phyloP scores from a whole-genome alignment of 2,797 vertebrate genomes.

The Moxostoma hubbsi region DNA sequence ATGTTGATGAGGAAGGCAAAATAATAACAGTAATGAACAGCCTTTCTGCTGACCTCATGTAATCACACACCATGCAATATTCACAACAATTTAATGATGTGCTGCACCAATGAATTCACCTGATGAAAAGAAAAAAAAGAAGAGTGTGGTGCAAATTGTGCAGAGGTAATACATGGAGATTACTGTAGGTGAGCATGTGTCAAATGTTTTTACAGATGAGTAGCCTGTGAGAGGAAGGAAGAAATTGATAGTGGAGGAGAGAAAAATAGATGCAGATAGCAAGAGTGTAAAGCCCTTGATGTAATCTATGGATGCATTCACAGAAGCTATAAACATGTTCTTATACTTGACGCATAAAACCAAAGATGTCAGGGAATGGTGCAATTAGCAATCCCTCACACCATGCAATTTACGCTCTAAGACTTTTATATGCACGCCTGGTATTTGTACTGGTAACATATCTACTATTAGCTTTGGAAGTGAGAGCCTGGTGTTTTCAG shows the following conservation, averaged over 20 bases:
- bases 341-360: constrained; percentile 23
- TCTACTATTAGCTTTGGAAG: too few species aligned
- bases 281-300: background rate
- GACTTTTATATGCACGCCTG: too few species aligned
- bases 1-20: background rate
- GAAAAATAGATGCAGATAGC: background rate
- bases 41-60: constrained; percentile 4
- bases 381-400: background rate
- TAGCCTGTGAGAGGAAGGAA: background rate
- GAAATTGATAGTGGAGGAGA: background rate
- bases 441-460: too few species aligned
- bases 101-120: background rate
- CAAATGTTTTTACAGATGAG: constrained; percentile 47
- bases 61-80: constrained; percentile 21
- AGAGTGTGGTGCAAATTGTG: too few species aligned
- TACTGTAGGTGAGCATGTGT: constrained; percentile 40
- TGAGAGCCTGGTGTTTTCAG: too few species aligned
- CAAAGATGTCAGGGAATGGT: constrained; percentile 8
- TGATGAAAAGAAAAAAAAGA: constrained; percentile 21
- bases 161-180: constrained; percentile 39
- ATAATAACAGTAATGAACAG: constrained; percentile 4
- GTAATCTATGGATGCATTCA: constrained; percentile 16
- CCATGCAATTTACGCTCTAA: background rate
- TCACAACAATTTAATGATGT: background rate
- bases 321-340: constrained; percentile 15